Conservation (phyloP, 92 coral and sea anemone species). For the Plumapathes pennacea region DNA sequence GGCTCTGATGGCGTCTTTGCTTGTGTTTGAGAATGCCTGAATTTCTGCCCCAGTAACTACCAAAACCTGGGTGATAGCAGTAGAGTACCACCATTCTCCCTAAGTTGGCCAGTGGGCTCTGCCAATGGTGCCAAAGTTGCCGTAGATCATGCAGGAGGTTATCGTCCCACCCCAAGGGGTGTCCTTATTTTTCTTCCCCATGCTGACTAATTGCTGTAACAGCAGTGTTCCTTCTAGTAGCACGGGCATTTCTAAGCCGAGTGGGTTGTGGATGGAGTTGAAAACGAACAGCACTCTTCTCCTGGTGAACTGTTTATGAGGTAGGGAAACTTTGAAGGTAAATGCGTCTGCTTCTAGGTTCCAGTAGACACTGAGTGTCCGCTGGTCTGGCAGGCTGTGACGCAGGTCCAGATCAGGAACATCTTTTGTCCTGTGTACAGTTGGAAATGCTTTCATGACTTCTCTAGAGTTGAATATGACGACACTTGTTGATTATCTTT, state of each 20-base stretch:
- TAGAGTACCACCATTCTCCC: slow-evolving; percentile 14
- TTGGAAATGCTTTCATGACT: too few relatives aligned
- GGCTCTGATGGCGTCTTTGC: slow-evolving; percentile 15
- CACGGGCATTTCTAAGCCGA: slow-evolving; percentile 9
- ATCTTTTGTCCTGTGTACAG: too few relatives aligned
- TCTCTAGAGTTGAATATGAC: too few relatives aligned
- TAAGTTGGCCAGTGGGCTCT: background rate
- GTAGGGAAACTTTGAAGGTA: background rate
- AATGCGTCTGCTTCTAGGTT: background rate
- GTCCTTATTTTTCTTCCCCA: slow-evolving; percentile 2
- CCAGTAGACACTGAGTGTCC: background rate
- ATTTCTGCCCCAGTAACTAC: slow-evolving; percentile 2
- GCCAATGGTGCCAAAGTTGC: slow-evolving; percentile 22
- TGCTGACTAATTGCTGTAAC: slow-evolving; percentile 1
- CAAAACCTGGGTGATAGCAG: slow-evolving; percentile 6
- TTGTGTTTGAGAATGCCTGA: slow-evolving; percentile 31
- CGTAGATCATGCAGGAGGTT: slow-evolving; percentile 2
- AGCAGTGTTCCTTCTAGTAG: slow-evolving; percentile 8
- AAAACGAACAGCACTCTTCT: too few relatives aligned
- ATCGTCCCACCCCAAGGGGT: slow-evolving; percentile 22
- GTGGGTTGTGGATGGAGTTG: slow-evolving; percentile 13
- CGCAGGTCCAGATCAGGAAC: too few relatives aligned
- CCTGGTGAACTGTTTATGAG: too few relatives aligned
- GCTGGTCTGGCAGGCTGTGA: background rate
- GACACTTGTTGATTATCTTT: background rate